Evolutionary conservation across 1,140 invertebrate genomes (phyloP).

Genomic region (Rhizoglyphus robini): DNA sequence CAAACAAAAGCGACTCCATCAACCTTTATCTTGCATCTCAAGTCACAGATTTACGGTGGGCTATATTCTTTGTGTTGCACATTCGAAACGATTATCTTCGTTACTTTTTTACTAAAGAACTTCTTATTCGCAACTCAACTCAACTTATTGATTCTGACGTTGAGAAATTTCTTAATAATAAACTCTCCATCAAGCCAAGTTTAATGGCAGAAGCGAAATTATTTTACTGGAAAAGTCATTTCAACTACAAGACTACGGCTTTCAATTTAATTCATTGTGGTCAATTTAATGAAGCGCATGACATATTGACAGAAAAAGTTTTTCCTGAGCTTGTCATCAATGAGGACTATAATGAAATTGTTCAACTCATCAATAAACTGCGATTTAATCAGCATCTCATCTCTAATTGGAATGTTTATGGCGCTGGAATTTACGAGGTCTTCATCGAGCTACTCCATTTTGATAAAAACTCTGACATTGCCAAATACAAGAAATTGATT

Average conservation of each 20-base stretch:
- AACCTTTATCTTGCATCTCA: slow-evolving; percentile 19
- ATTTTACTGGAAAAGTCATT: background rate
- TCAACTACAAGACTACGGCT: background rate
- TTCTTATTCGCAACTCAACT: background rate
- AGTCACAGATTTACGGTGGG: slow-evolving; percentile 14
- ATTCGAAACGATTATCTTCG: slow-evolving; percentile 20
- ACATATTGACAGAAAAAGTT: slow-evolving; percentile 13
- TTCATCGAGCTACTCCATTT: background rate
- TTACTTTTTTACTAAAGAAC: slow-evolving; percentile 2
- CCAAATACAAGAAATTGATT: background rate
- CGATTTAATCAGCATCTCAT: slow-evolving; percentile 4
- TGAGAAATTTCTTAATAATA: slow-evolving; percentile 10
- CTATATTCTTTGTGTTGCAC: slow-evolving; percentile 23
- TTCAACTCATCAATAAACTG: slow-evolving; percentile 6
- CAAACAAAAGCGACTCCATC: slow-evolving; percentile 15
- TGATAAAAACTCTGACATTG: background rate
- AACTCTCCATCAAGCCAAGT: background rate
- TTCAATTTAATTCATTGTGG: background rate
- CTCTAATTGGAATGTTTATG: slow-evolving; percentile 12
- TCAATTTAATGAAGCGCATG: slow-evolving; percentile 17
- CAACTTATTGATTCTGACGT: background rate
- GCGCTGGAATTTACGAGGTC: slow-evolving; percentile 13
- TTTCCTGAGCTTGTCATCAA: slow-evolving; percentile 21
- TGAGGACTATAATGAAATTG: background rate
- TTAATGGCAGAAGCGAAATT: slow-evolving; percentile 20